phyloP scores from a whole-genome alignment of 2,888 invertebrate genomes.

The Troides aeacus region DNA sequence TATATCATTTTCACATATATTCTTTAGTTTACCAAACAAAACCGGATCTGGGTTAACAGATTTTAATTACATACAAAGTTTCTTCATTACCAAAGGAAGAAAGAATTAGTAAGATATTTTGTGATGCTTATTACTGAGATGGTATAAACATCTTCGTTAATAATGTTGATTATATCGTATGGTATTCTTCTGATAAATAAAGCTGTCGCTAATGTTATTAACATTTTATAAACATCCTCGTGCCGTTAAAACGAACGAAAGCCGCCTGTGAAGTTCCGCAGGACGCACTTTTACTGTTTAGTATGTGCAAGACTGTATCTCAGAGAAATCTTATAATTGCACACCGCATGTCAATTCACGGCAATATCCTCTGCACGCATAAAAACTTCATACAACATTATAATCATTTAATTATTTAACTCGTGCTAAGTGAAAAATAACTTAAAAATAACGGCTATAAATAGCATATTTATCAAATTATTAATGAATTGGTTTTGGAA shows the following conservation, averaged over 20 bases:
- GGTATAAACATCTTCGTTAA: background rate
- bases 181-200: background rate
- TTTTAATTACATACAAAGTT: background rate
- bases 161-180: background rate
- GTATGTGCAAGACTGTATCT: conserved; percentile 30
- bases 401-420: background rate
- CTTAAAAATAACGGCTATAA: background rate
- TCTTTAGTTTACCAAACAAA: background rate
- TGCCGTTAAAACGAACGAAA: conserved; percentile 38
- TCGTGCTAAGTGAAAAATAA: background rate
- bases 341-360: background rate
- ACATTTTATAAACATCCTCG: conserved; percentile 35
- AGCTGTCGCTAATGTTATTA: background rate
- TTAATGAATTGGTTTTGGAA: conserved; percentile 35
- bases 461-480: conserved; percentile 9
- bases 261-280: conserved; percentile 41
- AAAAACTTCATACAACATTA: background rate
- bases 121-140: background rate
- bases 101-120: background rate
- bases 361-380: background rate
- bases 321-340: conserved; percentile 26
- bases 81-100: background rate
- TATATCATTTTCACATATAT: background rate
- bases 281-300: conserved; percentile 37
- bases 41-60: background rate